Percentiles rank a stretch among this genome's conserved stretches.
These are phyloP conservation scores for Podarcis siculus DNA, from an alignment of 2,797 vertebrate species.

Conservation along the genomic window DNA sequence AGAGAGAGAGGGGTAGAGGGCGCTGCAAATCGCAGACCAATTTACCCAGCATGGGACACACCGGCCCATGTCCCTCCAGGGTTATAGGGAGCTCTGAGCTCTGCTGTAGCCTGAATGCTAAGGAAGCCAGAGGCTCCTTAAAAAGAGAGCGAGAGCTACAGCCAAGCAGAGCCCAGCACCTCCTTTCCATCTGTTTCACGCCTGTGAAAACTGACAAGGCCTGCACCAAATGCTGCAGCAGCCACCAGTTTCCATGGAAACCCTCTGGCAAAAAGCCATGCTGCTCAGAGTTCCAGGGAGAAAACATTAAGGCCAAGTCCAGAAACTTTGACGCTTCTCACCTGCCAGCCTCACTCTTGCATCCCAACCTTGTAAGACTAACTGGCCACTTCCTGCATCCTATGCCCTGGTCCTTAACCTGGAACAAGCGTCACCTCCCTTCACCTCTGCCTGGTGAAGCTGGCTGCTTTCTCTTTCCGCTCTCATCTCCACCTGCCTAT, in stretches of 20 bases:
- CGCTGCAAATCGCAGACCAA: too few species aligned
- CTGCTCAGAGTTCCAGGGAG: neutral
- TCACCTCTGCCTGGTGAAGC: neutral
- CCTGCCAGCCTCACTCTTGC: neutral
- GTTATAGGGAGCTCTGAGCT: neutral
- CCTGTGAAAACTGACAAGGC: neutral
- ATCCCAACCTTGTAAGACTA: neutral
- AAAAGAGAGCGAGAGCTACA: neutral
- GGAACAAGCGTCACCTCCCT: neutral
- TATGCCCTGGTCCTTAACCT: neutral
- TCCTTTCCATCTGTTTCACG: neutral
- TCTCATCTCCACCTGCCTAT: neutral
- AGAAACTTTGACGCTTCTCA: neutral
- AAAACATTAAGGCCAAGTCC: neutral
- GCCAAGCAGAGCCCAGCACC: fast-evolving
- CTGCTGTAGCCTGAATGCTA: neutral
- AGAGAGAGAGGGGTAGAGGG: neutral
- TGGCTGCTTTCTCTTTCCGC: neutral
- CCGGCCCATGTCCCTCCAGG: neutral
- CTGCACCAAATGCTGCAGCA: neutral
- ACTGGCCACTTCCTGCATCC: neutral
- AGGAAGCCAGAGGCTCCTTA: neutral
- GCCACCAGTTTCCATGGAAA: neutral
- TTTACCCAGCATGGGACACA: neutral
- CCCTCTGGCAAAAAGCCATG: neutral